These are phyloP conservation scores for Beris chalybata DNA, from an alignment of 2,888 invertebrate species.

Conservation along the genomic window DNA sequence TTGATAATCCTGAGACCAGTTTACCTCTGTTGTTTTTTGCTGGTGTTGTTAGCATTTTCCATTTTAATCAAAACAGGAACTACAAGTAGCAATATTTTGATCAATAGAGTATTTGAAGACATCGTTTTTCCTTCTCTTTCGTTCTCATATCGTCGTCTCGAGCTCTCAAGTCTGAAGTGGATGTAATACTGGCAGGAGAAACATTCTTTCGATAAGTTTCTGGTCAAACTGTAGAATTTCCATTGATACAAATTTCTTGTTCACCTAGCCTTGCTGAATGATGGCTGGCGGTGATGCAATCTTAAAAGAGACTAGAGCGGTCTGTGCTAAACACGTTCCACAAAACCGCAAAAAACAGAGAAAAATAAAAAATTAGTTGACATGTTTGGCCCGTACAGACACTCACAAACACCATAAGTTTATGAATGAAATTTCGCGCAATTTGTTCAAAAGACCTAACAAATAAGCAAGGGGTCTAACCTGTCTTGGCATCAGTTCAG, in stretches of 20 bases:
- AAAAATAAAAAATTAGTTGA: slow-evolving; percentile 13
- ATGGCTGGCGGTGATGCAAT: slow-evolving; percentile 25
- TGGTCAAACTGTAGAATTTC: slow-evolving; percentile 19
- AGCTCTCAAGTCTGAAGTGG: not conserved
- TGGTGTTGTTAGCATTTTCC: not conserved
- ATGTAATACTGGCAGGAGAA: slow-evolving; percentile 7
- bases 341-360: not conserved
- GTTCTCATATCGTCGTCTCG: not conserved
- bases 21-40: no score
- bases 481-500: no score
- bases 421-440: slow-evolving; percentile 24
- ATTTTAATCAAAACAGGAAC: slow-evolving; percentile 26
- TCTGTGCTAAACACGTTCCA: slow-evolving; percentile 21
- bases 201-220: slow-evolving; percentile 6
- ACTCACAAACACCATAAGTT: slow-evolving; percentile 7
- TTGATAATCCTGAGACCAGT: no score
- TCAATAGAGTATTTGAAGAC: not conserved
- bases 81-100: slow-evolving; percentile 3
- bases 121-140: not conserved
- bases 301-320: slow-evolving; percentile 10
- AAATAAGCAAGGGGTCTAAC: no score
- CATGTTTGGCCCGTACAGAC: slow-evolving; percentile 12
- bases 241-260: slow-evolving; percentile 26
- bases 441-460: not conserved
- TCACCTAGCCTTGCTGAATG: not conserved